Evolutionary conservation across 2,888 invertebrate genomes (phyloP).

Genomic region (Erebia ligea): DNA sequence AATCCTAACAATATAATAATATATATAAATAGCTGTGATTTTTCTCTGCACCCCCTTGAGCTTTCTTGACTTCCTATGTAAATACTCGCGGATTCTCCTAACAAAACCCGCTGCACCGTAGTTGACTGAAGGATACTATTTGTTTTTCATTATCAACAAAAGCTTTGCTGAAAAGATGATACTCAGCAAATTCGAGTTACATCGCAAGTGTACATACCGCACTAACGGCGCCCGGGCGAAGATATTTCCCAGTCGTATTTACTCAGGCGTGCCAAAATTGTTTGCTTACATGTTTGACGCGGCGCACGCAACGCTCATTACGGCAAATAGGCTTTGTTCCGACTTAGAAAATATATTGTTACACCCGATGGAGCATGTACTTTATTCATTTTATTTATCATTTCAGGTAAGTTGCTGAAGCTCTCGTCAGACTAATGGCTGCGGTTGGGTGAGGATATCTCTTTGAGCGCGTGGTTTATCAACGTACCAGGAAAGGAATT

Average conservation of each 20-base stretch:
- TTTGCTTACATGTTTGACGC: conserved; percentile 83
- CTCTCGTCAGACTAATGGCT: conserved; percentile 64
- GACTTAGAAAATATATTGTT: conserved; percentile 78
- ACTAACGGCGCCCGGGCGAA: conserved; percentile 70
- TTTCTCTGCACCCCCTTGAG: conserved; percentile 41
- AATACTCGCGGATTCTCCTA: conserved; percentile 58
- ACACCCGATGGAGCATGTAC: conserved; percentile 73
- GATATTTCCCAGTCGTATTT: conserved; percentile 81
- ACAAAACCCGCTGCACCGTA: conserved; percentile 64
- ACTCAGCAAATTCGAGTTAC: conserved; percentile 73
- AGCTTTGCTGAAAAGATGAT: conserved; percentile 77
- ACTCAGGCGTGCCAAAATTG: conserved; percentile 82
- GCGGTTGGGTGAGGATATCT: conserved; percentile 66
- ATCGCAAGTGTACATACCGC: conserved; percentile 70
- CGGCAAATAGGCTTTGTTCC: conserved; percentile 77
- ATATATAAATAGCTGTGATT: conserved; percentile 36
- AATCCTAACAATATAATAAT: conserved; percentile 23
- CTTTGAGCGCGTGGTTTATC: conserved; percentile 59
- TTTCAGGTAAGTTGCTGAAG: conserved; percentile 75
- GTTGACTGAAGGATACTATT: conserved; percentile 73
- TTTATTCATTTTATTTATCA: conserved; percentile 76
- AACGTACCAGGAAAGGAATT: conserved; percentile 39
- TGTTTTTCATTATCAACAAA: conserved; percentile 81
- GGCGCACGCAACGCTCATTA: conserved; percentile 82
- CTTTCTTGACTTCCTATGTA: conserved; percentile 45